Evolutionary conservation across 2,797 vertebrate species (phyloP), one percentile per base, ranked within the genome.

Genomic region (Phaenicophaeus curvirostris): DNA sequence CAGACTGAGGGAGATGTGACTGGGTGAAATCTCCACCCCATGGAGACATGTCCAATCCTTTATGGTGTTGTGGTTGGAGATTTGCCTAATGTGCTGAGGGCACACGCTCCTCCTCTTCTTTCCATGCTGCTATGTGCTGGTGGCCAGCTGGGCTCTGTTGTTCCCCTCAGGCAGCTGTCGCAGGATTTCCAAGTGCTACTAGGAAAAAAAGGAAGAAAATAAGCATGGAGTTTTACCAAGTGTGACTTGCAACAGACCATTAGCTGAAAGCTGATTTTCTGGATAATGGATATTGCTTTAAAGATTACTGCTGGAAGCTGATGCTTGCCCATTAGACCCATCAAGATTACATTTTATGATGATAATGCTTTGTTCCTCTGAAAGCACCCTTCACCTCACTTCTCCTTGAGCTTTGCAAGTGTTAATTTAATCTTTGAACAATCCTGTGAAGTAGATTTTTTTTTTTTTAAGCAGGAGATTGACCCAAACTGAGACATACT

Each of bases 221-320:
- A 59, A 82, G 72, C 1, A 1, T 37, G 69, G 80, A 66, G 41
- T 86, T 93, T 90, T 84, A 87, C 35, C 51, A 84, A 69, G 59
- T 79, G 67, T 87, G 90, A 82, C 71, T 74, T 67, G 71, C 89
- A 88, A 91, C 73, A 93, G 39, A 35, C 75, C 78, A 67, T 95
- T 90, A 90, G 74, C 71, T 89, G 67, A 87, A 94, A 94, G 83
- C 35, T 2, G 25, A 86, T 95, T 96, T 96, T 96, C 85, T 87
- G 85, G 79, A 55, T 94, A 96, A 91, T 66, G 66, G 80, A 55
- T 4, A 18, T 94, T 86, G 35, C 87, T 96, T 95, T 93, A 94
- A 91, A 94, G 91, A 75, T 93, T 93, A 88, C 72, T 72, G 63
- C 84, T 90, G 88, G 83, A 91, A 90, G 85, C 88, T 93, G 83